phyloP scores from a whole-genome alignment of 2,797 vertebrate species.

The Galaxias olidus region DNA sequence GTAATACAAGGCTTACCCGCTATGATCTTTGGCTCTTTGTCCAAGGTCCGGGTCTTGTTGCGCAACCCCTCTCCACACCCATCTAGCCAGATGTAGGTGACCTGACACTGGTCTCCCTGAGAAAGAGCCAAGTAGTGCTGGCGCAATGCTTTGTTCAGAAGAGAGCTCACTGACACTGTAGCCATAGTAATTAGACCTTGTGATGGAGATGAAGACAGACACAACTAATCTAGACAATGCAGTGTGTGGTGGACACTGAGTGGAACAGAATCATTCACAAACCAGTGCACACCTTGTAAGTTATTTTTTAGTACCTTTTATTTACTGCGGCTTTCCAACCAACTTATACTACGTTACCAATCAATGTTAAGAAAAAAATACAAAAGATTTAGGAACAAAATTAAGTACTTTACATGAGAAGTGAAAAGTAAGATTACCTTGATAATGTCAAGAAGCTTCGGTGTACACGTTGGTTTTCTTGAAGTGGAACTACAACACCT shows the following conservation, averaged over 20 bases:
- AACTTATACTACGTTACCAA: no score
- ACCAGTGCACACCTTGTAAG: no score
- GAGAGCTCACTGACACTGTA: constrained; percentile 78
- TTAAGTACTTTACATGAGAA: no score
- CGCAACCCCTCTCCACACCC: constrained; percentile 82
- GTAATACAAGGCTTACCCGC: constrained; percentile 65
- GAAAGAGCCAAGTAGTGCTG: constrained; percentile 83
- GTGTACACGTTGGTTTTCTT: no score
- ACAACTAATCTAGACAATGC: background rate
- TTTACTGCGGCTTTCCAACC: no score
- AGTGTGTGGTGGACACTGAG: background rate
- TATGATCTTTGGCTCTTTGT: constrained; percentile 73
- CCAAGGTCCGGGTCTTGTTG: constrained; percentile 82
- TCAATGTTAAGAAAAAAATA: no score
- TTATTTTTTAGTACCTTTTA: no score
- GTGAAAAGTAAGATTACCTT: no score
- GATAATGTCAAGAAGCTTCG: no score
- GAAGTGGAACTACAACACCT: constrained; percentile 18
- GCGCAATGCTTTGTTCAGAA: constrained; percentile 78
- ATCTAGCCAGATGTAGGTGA: constrained; percentile 89
- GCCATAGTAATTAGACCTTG: constrained; percentile 46
- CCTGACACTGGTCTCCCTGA: constrained; percentile 75
- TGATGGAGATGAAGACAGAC: background rate
- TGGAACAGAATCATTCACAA: background rate
- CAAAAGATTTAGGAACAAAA: no score